A percentile compares a stretch with the other conserved stretches of the same genome.
phyloP scores from a whole-genome alignment of 2,797 vertebrate genomes.

The Antrozous pallidus region DNA sequence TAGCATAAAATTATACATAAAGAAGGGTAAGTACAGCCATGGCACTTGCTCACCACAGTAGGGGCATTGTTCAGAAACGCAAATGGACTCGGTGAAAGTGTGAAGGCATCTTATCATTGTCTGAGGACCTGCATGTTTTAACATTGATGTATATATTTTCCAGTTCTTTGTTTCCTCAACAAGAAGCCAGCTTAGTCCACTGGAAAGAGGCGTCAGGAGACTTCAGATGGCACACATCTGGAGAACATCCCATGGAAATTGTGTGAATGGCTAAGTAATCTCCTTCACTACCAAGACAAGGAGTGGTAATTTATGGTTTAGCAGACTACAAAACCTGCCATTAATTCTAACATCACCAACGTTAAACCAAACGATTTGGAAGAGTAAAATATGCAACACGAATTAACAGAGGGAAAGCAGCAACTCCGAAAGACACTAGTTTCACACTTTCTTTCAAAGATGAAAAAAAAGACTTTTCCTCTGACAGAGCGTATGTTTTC shows the following conservation, averaged over 20 bases:
- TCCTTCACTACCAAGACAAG: slow-evolving; percentile 81
- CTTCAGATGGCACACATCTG: slow-evolving; percentile 86
- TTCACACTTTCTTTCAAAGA: slow-evolving; percentile 11
- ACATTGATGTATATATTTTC: slow-evolving; percentile 81
- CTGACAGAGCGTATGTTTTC: slow-evolving; percentile 45
- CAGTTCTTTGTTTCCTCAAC: slow-evolving; percentile 82
- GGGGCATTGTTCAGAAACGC: slow-evolving; percentile 79
- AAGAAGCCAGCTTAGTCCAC: slow-evolving; percentile 79
- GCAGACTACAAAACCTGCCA: slow-evolving; percentile 71
- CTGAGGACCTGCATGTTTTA: slow-evolving; percentile 65
- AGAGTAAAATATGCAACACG: slow-evolving; percentile 33
- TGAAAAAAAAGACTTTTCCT: not conserved
- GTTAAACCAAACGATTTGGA: slow-evolving; percentile 63
- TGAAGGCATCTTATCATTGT: slow-evolving; percentile 69
- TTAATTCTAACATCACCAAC: slow-evolving; percentile 76
- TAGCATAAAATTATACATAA: slow-evolving; percentile 86
- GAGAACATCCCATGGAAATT: slow-evolving; percentile 84
- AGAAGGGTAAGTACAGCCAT: slow-evolving; percentile 71
- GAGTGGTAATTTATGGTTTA: slow-evolving; percentile 83
- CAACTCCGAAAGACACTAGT: not conserved
- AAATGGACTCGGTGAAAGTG: slow-evolving; percentile 73
- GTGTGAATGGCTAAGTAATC: slow-evolving; percentile 83
- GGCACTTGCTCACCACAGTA: slow-evolving; percentile 76
- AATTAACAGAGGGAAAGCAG: slow-evolving; percentile 46
- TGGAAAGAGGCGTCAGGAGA: slow-evolving; percentile 79